Evolutionary conservation across 2,113 vertebrate species (phyloP), one percentile per base, ranked within the genome.

Genomic region (Notiomystis cincta): DNA sequence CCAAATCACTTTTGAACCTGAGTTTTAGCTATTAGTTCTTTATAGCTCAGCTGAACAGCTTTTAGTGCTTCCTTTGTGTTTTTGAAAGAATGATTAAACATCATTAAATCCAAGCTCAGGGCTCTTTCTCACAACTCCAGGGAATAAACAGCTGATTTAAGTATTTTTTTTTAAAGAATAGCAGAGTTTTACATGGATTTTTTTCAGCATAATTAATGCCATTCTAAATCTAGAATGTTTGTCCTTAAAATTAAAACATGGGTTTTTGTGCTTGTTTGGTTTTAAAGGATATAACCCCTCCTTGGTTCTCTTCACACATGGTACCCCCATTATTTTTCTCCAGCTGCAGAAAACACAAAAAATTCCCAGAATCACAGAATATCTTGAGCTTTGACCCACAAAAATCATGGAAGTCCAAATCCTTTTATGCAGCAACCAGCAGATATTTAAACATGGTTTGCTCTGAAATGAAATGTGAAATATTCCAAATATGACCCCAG

Each of bases 11-110:
- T 96, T 40, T 95, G 64, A 70, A 77, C 87, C 85, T 95, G 35
- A 95, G 95, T 94, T 96, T 79, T 4, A 82, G 90, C 87, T 95
- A 33, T 96, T 75, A 81, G 85, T 93, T 88, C 95, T 51, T 86
- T 75, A 85, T 33, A 92, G 92, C 93, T 93, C 67, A 92, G 80
- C 82, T 78, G 71, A 94, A 95, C 82, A 93, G 93, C 95, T 96
- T 93, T 92, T 94, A 90, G 95, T 89, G 85, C 56, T 48, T 95
- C 92, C 67, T 95, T 97, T 95, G 95, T 97, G 71, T 60, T 96
- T 92, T 37, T 60, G 90, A 96, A 96, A 83, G 82, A 94, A 95
- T 93, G 85, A 96, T 94, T 95, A 94, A 92, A 94, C 82, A 78
- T 71, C 85, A 83, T 88, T 93, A 92, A 95, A 93, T 28, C 92